Evolutionary conservation across 53 echinoderm and acorn worm species (phyloP), one percentile per base, ranked within the genome.

Genomic region (Luidia sarsii): DNA sequence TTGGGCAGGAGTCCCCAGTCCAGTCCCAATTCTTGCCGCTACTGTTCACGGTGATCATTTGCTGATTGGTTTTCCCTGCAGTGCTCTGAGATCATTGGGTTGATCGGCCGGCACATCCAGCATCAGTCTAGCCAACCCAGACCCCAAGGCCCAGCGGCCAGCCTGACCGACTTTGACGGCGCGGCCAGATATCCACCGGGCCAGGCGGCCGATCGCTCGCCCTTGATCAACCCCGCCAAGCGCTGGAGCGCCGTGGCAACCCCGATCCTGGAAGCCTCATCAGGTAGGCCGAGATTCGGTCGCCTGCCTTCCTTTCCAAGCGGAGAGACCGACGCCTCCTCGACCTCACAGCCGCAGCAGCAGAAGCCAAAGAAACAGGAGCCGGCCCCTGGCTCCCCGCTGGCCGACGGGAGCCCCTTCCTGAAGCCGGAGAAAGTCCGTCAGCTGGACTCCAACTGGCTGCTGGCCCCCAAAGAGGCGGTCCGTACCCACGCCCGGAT

Each of bases 231-330:
- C 57, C 77, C 77, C 22, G 61, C 77, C 20, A 77, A 59, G 45
- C 77, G 77, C n/a, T 77, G 77, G 77, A 61, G 77, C 41, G 77
- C 41, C 29, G 77, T 77, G 33, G 60, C 77, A 20, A 77, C 30
- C 56, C 77, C 67, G 21, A 43, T 67, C 16, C 67, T 41, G 27
- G 43, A 41, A 23, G 23, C 32, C 37, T 24, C 65, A n/a, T 72
- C 72, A 4, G 56, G 39, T 56, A 3, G 22, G 36, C 54, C 54
- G 19, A 27, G 55, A 33, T 24, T 0, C 3, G 15, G n/a, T 64
- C 32, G 35, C 64, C 13, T 31, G 32, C 64, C 64, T 4, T 30
- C 65, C 6, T 11, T 11, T 41, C 41, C 6, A 41, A 41, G 6
- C 6, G 41, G 41, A 6, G 6, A 41, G 11, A 11, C 6, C 41